Base-by-base conservation (phyloP, 1,140 invertebrate species). In the Drosophila varians region DNA sequence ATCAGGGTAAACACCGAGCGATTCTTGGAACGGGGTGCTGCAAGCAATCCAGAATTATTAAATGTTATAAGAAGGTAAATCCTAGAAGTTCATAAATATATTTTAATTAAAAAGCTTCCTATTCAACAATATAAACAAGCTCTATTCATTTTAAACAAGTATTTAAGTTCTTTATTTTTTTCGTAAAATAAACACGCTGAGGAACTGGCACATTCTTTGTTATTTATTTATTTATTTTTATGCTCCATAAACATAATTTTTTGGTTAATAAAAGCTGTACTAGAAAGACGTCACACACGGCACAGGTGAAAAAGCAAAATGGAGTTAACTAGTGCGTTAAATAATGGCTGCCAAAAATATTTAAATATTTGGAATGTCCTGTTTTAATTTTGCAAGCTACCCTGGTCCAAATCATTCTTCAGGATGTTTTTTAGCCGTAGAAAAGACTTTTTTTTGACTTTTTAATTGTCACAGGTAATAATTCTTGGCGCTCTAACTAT, bases 21-120 rank as follows among this genome's bases (percentile, higher is more conserved):
- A 51, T 69, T 61, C 8, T 51, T 75, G 1, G 72, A 75, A 19
- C 61, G 72, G 11, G 61, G 72, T 12, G 72, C 72, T 75, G 9
- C 4, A 60, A 45, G 7, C 9, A 25, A n/a, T n/a, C n/a, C n/a
- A 4, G 5, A 38, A 14, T 7, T 4, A 7, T n/a, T n/a, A 38
- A 38, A 38, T 14, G 16, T 7, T 21, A 19, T 42, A 38, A 38
- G 7, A 19, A 8, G n/a, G n/a, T n/a, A n/a, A n/a, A n/a, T n/a
- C n/a, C n/a, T n/a, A n/a, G n/a, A n/a, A n/a, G n/a, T n/a, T n/a
- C n/a, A n/a, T n/a, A n/a, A n/a, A n/a, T n/a, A n/a, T n/a, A n/a
- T n/a, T n/a, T n/a, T n/a, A n/a, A n/a, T n/a, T n/a, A n/a, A n/a
- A n/a, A n/a, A n/a, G n/a, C n/a, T n/a, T n/a, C n/a, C n/a, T n/a